These are phyloP conservation scores for Parnassius mnemosyne DNA, from an alignment of 2,888 invertebrate species.

Conservation along the genomic window DNA sequence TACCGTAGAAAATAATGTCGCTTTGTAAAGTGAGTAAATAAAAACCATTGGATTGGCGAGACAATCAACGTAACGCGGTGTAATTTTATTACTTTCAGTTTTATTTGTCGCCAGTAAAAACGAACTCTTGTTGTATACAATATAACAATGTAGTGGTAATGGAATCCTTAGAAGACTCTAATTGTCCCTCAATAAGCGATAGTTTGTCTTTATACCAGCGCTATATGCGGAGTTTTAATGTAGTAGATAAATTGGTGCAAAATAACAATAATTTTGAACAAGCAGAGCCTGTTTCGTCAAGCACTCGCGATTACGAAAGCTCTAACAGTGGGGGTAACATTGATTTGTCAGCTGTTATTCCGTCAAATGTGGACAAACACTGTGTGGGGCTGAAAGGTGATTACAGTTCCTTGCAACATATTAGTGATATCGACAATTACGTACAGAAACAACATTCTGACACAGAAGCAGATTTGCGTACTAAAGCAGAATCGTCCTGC, in stretches of 20 bases:
- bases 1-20: no score
- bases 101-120: no score
- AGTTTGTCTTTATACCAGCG: conserved; percentile 73
- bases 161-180: conserved; percentile 73
- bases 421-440: conserved; percentile 41
- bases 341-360: conserved; percentile 55
- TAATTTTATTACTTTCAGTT: no score
- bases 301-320: conserved; percentile 49
- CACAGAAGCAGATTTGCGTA: conserved; percentile 49
- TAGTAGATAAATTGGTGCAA: conserved; percentile 54
- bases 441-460: conserved; percentile 46
- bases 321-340: conserved; percentile 61
- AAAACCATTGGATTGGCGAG: no score
- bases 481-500: conserved; percentile 55
- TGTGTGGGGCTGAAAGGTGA: conserved; percentile 45
- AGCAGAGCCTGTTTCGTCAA: conserved; percentile 36
- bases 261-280: conserved; percentile 40
- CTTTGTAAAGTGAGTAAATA: no score
- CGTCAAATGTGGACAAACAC: conserved; percentile 53
- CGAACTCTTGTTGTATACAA: no score
- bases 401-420: conserved; percentile 44
- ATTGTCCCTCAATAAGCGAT: conserved; percentile 71
- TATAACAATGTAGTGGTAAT: conserved; percentile 60
- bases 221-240: conserved; percentile 72
- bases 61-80: no score